Percentiles rank a stretch among this genome's conserved stretches.
Evolutionary conservation across 2,797 vertebrate genomes (phyloP).

Genomic region (Halcyon smyrnensis): DNA sequence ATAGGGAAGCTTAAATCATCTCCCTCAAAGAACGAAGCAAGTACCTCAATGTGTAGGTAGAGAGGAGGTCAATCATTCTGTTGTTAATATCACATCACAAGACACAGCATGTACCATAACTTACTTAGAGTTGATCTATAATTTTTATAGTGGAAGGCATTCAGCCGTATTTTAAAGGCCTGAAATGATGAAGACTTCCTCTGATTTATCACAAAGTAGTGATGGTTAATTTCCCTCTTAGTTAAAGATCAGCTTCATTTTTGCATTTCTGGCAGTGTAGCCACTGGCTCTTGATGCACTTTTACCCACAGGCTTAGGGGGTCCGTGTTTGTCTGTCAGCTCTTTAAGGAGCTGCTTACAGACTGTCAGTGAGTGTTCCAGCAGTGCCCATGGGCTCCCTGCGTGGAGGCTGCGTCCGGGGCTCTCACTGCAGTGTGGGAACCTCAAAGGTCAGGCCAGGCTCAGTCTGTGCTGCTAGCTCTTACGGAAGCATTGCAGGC

Average conservation of each 20-base stretch:
- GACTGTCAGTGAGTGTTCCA: background rate
- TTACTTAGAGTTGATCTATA: background rate
- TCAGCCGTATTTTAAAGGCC: background rate
- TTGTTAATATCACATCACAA: background rate
- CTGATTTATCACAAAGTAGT: background rate
- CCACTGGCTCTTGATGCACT: background rate
- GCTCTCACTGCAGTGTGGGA: background rate
- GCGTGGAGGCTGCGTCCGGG: background rate
- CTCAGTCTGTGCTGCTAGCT: background rate
- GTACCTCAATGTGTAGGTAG: background rate
- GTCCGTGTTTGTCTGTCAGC: fast-evolving
- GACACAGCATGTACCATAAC: background rate
- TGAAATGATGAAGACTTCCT: background rate
- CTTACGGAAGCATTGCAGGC: background rate
- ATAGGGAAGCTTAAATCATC: background rate
- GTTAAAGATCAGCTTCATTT: background rate
- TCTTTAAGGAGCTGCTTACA: background rate
- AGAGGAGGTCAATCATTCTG: background rate
- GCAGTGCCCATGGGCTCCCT: background rate
- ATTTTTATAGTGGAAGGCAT: background rate
- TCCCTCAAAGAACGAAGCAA: background rate
- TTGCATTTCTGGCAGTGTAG: background rate
- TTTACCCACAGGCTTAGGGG: background rate
- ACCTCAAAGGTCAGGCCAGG: background rate
- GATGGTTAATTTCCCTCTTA: background rate